A percentile compares a stretch with the other conserved stretches of the same genome.
phyloP scores from a whole-genome alignment of 2,888 invertebrate species.

The Caenorhabditis japonica region DNA sequence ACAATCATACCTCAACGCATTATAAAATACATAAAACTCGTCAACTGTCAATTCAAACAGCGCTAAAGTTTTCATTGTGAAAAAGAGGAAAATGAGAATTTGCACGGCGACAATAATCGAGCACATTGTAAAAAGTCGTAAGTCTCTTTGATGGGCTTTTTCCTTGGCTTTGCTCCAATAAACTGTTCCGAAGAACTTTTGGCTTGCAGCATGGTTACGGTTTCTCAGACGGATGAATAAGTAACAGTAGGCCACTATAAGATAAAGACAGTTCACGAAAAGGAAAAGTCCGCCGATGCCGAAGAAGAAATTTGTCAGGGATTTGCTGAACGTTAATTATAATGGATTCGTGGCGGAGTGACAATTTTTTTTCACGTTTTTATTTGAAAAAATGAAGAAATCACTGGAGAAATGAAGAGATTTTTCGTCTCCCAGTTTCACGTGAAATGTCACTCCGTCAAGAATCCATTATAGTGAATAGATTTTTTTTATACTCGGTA shows the following conservation, averaged over 20 bases:
- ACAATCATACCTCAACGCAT: slow-evolving; percentile 14
- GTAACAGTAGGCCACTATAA: slow-evolving; percentile 31
- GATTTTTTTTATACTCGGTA: no score
- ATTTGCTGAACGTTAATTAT: slow-evolving; percentile 20
- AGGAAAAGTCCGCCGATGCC: slow-evolving; percentile 20
- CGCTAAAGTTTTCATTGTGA: slow-evolving; percentile 11
- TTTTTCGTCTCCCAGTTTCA: no score
- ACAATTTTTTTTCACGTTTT: no score
- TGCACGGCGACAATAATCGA: slow-evolving; percentile 40
- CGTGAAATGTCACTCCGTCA: no score
- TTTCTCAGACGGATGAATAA: no score
- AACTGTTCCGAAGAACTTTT: no score
- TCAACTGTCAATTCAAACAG: slow-evolving; percentile 13
- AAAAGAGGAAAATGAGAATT: slow-evolving; percentile 23
- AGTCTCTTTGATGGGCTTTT: slow-evolving; percentile 5
- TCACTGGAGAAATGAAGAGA: no score
- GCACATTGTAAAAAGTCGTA: slow-evolving; percentile 30
- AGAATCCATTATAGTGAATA: no score
- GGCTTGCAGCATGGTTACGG: no score
- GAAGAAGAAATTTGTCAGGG: slow-evolving; percentile 20
- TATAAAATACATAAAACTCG: slow-evolving; percentile 40
- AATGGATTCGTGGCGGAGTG: no score
- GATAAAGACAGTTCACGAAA: slow-evolving; percentile 13
- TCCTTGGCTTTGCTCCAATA: slow-evolving; percentile 7
- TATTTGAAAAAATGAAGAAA: no score